Percentiles rank a stretch among this genome's conserved stretches.
phyloP scores from a whole-genome alignment of 2,888 invertebrate species.

The Idaea dimidiata region DNA sequence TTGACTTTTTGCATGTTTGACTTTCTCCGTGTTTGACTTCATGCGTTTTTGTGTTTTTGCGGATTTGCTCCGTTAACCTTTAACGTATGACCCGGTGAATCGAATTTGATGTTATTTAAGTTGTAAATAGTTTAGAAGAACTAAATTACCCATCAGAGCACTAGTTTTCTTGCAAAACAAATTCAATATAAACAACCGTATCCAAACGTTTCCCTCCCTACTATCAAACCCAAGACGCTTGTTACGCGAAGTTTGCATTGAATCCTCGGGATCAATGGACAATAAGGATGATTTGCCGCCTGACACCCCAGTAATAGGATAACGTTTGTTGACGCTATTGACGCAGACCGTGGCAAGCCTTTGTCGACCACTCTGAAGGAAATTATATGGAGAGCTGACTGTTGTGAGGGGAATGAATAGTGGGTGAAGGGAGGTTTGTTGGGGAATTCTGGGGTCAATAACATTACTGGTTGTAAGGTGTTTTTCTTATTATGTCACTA shows the following conservation, averaged over 20 bases:
- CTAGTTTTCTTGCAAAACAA: not conserved
- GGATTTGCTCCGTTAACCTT: no score
- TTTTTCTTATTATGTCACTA: not conserved
- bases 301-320: conserved; percentile 49
- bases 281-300: conserved; percentile 50
- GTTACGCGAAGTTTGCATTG: conserved; percentile 71
- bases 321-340: conserved; percentile 32
- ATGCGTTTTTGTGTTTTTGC: no score
- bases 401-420: not conserved
- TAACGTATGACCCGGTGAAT: no score
- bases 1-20: no score
- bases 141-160: no score
- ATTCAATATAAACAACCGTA: conserved; percentile 13
- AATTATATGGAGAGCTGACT: not conserved
- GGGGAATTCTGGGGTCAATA: not conserved
- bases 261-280: conserved; percentile 46
- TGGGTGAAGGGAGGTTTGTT: not conserved
- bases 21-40: no score
- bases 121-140: no score
- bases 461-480: not conserved
- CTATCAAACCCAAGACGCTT: conserved; percentile 54
- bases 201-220: conserved; percentile 29
- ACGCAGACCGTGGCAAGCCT: conserved; percentile 21
- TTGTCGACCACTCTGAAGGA: conserved; percentile 15
- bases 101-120: no score